These are phyloP conservation scores for Columba guinea DNA, from an alignment of 2,797 vertebrate genomes.

Conservation along the genomic window DNA sequence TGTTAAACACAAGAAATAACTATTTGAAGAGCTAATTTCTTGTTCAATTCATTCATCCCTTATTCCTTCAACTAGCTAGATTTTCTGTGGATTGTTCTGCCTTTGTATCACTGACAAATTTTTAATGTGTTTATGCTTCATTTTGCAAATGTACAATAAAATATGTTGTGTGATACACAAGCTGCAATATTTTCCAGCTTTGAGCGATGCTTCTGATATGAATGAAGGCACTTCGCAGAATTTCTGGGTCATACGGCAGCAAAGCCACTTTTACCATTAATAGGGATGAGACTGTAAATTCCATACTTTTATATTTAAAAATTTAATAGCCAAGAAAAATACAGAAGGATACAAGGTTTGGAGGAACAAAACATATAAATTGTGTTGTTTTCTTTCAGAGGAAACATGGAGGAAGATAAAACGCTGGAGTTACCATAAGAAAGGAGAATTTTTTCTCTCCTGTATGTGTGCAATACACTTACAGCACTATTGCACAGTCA, in stretches of 20 bases:
- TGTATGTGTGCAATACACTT: background rate
- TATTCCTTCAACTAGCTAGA: background rate
- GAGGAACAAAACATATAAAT: constrained; percentile 16
- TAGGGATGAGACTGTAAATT: background rate
- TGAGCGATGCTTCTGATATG: background rate
- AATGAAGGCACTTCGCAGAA: background rate
- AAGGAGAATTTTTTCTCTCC: background rate
- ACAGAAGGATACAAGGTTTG: background rate
- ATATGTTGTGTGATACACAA: background rate
- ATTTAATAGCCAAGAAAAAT: constrained; percentile 21
- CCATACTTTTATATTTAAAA: background rate
- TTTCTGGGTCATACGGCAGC: background rate
- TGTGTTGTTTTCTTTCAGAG: constrained; percentile 13
- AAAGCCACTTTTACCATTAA: background rate
- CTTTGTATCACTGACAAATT: background rate
- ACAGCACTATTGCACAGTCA: background rate
- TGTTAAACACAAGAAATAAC: background rate
- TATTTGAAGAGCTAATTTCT: background rate
- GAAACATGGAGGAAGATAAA: constrained; percentile 32
- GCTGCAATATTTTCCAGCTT: background rate
- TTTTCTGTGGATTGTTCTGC: background rate
- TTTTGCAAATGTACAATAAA: background rate
- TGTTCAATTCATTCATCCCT: background rate
- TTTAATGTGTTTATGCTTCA: background rate
- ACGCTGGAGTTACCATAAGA: constrained; percentile 2